phyloP scores from a whole-genome alignment of 1,140 invertebrate genomes.

The Leptoteleia sp. region DNA sequence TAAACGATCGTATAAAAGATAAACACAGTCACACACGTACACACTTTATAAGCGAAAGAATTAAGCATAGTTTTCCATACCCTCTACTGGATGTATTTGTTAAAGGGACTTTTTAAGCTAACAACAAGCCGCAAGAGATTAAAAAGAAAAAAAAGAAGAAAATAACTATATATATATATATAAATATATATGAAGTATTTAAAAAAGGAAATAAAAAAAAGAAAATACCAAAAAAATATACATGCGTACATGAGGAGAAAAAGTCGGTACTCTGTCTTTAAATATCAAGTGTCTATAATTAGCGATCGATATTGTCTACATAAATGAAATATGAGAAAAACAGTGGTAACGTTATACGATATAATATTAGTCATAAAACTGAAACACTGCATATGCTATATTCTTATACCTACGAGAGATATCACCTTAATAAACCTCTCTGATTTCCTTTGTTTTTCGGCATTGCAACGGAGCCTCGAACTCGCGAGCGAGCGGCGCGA shows the following conservation, averaged over 20 bases:
- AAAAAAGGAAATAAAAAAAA: conserved; percentile 52
- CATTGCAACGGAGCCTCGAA: conserved; percentile 26
- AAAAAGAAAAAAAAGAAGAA: conserved; percentile 29
- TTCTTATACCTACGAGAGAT: conserved; percentile 74
- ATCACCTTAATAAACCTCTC: conserved; percentile 59
- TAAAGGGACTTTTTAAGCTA: conserved; percentile 67
- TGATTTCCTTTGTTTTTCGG: conserved; percentile 51
- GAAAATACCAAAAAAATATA: conserved; percentile 61
- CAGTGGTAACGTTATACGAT: conserved; percentile 76
- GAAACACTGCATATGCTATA: conserved; percentile 74
- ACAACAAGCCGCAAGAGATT: conserved; percentile 57
- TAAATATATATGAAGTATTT: conserved; percentile 56
- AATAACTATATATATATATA: no score
- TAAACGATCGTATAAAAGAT: conserved; percentile 72
- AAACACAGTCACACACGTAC: conserved; percentile 72
- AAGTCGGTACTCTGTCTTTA: conserved; percentile 77
- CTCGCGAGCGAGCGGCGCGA: conserved; percentile 5
- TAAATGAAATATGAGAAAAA: conserved; percentile 75
- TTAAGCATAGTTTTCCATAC: conserved; percentile 78
- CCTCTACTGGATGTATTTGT: conserved; percentile 76
- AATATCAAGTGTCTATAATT: conserved; percentile 80
- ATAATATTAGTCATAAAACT: conserved; percentile 76
- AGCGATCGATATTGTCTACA: conserved; percentile 78
- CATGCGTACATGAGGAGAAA: conserved; percentile 63
- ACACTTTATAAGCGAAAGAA: conserved; percentile 66